Percentiles rank a stretch among this genome's conserved stretches.
phyloP scores from a whole-genome alignment of 2,797 vertebrate genomes.

The Malacoraja senta region DNA sequence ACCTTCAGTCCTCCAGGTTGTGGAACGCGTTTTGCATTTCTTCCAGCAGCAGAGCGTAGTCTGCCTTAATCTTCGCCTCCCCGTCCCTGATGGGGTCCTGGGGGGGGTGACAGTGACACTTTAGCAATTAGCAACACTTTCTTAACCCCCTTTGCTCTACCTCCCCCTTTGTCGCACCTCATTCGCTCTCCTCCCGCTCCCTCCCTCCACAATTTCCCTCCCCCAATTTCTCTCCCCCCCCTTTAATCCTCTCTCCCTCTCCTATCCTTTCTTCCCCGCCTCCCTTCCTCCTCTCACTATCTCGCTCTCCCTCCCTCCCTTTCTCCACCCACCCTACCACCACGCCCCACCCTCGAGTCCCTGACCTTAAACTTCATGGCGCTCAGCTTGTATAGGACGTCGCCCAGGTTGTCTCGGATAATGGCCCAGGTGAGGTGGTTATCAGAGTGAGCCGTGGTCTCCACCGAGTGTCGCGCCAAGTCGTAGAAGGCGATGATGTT shows the following conservation, averaged over 20 bases:
- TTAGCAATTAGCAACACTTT: too few species aligned
- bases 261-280: too few species aligned
- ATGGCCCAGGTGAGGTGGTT: constrained; percentile 50
- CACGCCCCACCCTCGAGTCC: too few species aligned
- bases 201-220: background rate
- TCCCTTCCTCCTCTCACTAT: background rate
- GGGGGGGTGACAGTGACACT: too few species aligned
- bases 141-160: too few species aligned
- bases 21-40: constrained; percentile 53
- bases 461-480: constrained; percentile 50
- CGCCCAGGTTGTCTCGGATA: constrained; percentile 49
- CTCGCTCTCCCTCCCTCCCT: too few species aligned
- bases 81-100: constrained; percentile 50
- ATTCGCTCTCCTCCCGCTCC: background rate
- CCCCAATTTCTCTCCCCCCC: too few species aligned
- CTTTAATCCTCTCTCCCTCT: background rate
- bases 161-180: background rate
- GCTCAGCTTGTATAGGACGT: constrained; percentile 52
- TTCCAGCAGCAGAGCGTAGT: constrained; percentile 47
- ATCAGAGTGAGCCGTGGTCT: constrained; percentile 44
- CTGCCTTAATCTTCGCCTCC: constrained; percentile 45
- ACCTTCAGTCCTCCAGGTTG: constrained; percentile 47
- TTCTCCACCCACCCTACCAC: too few species aligned
- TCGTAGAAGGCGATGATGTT: constrained; percentile 53
- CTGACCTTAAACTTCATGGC: constrained; percentile 55